Evolutionary conservation across 2,888 invertebrate genomes (phyloP).

Genomic region (Brachyptera risi): DNA sequence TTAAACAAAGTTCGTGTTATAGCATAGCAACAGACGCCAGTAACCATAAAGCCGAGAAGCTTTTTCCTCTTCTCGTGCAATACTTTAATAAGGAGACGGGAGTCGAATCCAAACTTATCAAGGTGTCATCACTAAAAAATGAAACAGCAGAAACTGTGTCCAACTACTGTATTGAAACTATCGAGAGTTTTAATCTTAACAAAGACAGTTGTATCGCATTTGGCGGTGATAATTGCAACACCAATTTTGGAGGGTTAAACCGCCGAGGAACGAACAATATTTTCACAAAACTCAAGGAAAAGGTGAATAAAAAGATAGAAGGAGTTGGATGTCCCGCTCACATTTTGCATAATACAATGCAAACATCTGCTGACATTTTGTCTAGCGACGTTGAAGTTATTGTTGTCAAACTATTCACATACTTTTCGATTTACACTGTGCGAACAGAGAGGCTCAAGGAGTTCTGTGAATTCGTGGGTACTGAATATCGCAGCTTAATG

Average conservation of each 20-base stretch:
- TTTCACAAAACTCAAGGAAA: slow-evolving; percentile 32
- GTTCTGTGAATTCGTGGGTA: slow-evolving; percentile 39
- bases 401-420: slow-evolving; percentile 39
- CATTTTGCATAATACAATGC: slow-evolving; percentile 39
- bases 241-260: slow-evolving; percentile 34
- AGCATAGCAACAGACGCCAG: not conserved
- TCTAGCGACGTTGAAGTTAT: slow-evolving; percentile 40
- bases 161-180: slow-evolving; percentile 5
- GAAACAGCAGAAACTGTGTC: slow-evolving; percentile 8
- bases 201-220: slow-evolving; percentile 40
- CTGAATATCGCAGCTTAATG: slow-evolving; percentile 37
- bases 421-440: slow-evolving; percentile 41
- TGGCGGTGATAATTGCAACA: slow-evolving; percentile 43
- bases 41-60: not conserved
- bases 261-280: slow-evolving; percentile 35
- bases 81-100: not conserved
- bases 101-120: slow-evolving; percentile 7
- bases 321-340: slow-evolving; percentile 40
- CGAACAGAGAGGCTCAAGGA: slow-evolving; percentile 38
- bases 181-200: slow-evolving; percentile 3
- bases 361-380: slow-evolving; percentile 38
- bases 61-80: not conserved
- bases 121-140: slow-evolving; percentile 12
- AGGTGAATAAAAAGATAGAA: slow-evolving; percentile 29
- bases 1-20: not conserved